Base-by-base conservation (phyloP, 2,888 invertebrate species). In the Hemicrepidius hirtus region DNA sequence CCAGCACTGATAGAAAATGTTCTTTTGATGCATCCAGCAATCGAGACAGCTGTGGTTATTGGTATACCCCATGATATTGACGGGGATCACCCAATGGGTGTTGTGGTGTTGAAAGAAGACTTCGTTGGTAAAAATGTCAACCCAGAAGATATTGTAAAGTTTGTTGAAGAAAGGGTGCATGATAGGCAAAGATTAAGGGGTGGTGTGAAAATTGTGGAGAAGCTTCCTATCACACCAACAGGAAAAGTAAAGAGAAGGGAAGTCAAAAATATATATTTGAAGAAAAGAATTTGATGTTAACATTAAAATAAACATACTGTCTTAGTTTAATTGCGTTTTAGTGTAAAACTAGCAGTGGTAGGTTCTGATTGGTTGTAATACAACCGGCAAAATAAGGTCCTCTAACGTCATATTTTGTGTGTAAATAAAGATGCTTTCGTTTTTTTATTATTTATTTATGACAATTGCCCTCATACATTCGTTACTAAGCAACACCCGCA, bases 1-100 rank as follows among this genome's bases (percentile, higher is more conserved):
- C 96, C 96, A 13, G 94, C 95, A 0, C 94, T 95, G 82, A 83
- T 97, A 21, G 96, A 96, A 84, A 90, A 88, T 49, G 80, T 94
- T 1, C 80, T 95, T 0, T 88, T 92, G 67, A 88, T 89, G 21
- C 93, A 95, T 84, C 92, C 94, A 0, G 90, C 89, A 21, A 89
- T 97, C 0, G 84, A 89, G 18, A 95, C 96, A 79, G 94, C 93
- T 0, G 95, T 93, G 0, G 96, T 97, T 0, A 87, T 96, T 72
- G 96, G 95, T 0, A 85, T 94, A 21, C 91, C 92, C 0, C 91
- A 95, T 80, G 86, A 88, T 0, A 84, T 86, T n/a, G 88, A 89
- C 28, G 95, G 95, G 3, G 94, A 95, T 83, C 88, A 91, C 32
- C 95, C 95, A 0, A 89, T 89, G 78, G 94, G 92, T 0, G 91